Base-by-base conservation (phyloP, 2,888 invertebrate species). In the Cataglyphis albicans region DNA sequence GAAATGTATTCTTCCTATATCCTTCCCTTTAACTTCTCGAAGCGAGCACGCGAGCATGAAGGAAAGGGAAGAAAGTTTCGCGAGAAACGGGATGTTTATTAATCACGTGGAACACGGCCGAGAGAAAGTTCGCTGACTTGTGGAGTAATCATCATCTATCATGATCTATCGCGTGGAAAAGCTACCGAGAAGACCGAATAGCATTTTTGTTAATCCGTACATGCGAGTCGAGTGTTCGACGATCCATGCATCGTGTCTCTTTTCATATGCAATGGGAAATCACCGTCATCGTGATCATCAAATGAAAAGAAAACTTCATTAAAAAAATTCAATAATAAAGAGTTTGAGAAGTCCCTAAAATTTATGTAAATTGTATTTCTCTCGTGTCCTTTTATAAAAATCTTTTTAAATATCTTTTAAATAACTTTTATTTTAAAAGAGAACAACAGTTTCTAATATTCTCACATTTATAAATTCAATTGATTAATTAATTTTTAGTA, bases 61-160 rank as follows among this genome's bases (percentile, higher is more conserved):
- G 68, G 86, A 82, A 81, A 81, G 83, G 74, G 63, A 64, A 59
- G 72, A 41, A 76, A 25, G 44, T 70, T 73, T 35, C 48, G 59
- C 25, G 65, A 44, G 67, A 44, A 73, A 78, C 65, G 44, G 65
- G 68, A 65, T 82, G 87, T 85, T 87, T 86, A 86, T 86, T 88
- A 86, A 86, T 80, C 80, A 64, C 80, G 64, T 81, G 80, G 76
- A 80, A 80, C 68, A 80, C 44, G 70, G 59, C 44, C 35, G 44
- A 35, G 59, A 59, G 78, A 80, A 80, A 80, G 78, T 80, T 80
- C 78, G 70, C 70, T 80, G 78, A 80, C 78, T 80, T 80, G 70
- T 70, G 44, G 70, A 80, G 78, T 80, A 80, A 80, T 80, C 78
- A 80, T 80, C 78, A 80, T 80, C 70, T 80, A 80, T 80, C 78